phyloP scores from a whole-genome alignment of 2,888 invertebrate species.

The Apantesis nais region DNA sequence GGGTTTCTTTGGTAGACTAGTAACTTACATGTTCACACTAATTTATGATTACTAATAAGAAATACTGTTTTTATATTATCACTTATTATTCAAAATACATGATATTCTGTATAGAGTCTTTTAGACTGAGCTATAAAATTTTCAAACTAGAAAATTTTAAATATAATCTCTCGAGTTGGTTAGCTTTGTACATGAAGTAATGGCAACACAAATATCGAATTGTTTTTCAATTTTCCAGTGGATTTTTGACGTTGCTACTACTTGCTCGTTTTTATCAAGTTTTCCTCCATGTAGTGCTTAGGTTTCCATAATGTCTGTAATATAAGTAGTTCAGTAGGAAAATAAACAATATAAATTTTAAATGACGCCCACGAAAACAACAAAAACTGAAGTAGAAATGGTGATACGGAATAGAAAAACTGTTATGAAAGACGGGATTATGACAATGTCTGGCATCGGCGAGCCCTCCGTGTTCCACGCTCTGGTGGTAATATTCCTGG shows the following conservation, averaged over 20 bases:
- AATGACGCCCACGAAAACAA: conserved; percentile 91
- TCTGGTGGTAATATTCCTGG: conserved; percentile 99
- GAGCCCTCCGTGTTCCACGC: conserved; percentile 99
- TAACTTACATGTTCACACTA: neutral
- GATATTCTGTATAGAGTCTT: too few species aligned
- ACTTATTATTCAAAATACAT: neutral
- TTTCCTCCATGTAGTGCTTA: conserved; percentile 79
- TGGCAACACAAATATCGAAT: conserved; percentile 73
- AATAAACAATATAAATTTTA: conserved; percentile 71
- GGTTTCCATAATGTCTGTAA: conserved; percentile 76
- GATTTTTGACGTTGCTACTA: conserved; percentile 79
- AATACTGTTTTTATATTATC: neutral
- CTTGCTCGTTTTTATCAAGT: conserved; percentile 69
- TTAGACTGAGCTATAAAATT: too few species aligned
- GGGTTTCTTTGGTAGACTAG: neutral
- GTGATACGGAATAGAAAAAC: conserved; percentile 94
- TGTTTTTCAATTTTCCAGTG: conserved; percentile 82
- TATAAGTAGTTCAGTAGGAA: conserved; percentile 74
- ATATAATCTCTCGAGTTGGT: neutral
- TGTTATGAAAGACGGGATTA: conserved; percentile 94
- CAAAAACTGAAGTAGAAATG: conserved; percentile 94
- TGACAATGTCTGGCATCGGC: conserved; percentile 95
- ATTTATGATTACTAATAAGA: neutral
- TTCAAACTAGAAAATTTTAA: neutral
- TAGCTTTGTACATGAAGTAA: neutral